A percentile compares a stretch with the other conserved stretches of the same genome.
Evolutionary conservation across 2,113 vertebrate genomes (phyloP).

Genomic region (Ptilonorhynchus violaceus): DNA sequence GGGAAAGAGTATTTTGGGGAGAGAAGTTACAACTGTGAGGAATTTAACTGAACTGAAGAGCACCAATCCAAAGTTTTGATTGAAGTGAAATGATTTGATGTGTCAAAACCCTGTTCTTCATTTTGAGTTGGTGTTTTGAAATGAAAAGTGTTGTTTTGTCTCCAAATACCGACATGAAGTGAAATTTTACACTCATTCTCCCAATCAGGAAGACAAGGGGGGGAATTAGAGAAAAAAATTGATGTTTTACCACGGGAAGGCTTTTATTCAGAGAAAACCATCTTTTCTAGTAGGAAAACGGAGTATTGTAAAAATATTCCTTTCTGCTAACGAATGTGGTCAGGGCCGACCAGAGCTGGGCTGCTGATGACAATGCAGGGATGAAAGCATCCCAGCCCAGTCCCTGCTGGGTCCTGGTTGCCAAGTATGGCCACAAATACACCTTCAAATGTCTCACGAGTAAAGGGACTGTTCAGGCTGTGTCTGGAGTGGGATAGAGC

Average conservation of each 20-base stretch:
- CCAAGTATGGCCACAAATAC: not conserved
- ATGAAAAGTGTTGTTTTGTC: conserved; percentile 58
- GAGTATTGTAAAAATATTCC: not conserved
- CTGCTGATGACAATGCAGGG: not conserved
- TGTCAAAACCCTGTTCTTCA: conserved; percentile 44
- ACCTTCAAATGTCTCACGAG: not conserved
- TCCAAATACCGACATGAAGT: conserved; percentile 7
- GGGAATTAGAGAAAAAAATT: not conserved
- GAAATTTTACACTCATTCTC: conserved; percentile 9
- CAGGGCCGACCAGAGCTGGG: not conserved
- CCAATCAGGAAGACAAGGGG: not conserved
- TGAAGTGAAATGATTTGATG: conserved; percentile 53
- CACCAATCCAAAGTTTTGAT: conserved; percentile 20
- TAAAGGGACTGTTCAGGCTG: not conserved
- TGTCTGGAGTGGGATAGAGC: not conserved
- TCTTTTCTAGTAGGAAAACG: not conserved
- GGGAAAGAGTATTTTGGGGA: not conserved
- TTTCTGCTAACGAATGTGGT: not conserved
- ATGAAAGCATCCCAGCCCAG: not conserved
- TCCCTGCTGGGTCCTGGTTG: not conserved
- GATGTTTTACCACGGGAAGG: not conserved
- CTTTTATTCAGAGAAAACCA: not conserved
- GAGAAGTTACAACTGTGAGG: not conserved
- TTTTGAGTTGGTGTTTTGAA: conserved; percentile 57
- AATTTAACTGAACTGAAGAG: not conserved